Evolutionary conservation across 2,888 invertebrate genomes (phyloP), one percentile per base, ranked within the genome.

Genomic region (Ganaspis brasiliensis): DNA sequence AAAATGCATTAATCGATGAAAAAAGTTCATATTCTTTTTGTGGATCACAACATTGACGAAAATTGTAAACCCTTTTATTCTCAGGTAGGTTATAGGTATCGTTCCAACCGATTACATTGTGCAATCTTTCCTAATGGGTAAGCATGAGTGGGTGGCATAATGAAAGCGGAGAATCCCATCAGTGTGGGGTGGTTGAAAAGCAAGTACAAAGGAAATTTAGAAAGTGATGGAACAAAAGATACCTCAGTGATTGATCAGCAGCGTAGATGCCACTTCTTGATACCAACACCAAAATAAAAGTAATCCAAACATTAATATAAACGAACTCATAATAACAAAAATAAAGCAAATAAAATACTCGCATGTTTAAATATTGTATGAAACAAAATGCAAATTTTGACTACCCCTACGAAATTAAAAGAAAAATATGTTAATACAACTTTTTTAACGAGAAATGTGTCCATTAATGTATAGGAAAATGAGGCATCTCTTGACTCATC

Each of bases 201-300:
- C 81, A 79, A 19, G 84, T 88, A 89, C 87, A 89, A 87, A 88
- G 83, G 86, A 86, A 84, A 84, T 84, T 85, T 83, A 87, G 86
- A 87, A 86, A 87, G 85, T 83, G 81, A 76, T 83, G 84, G 89
- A 89, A 90, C 88, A 89, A 89, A 90, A 90, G 88, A 84, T 79
- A 78, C 82, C 80, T 76, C 84, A 82, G 84, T 89, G 89, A 90
- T 90, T 90, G 89, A 90, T 90, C 90, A 86, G 85, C 82, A 83
- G 84, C 86, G 82, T 87, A 89, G 87, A 88, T 89, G 83, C 84
- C 89, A 86, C 85, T 85, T 86, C 85, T 89, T 89, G 90, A 90
- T 90, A 89, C 81, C 82, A 82, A 85, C 84, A 84, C 83, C 83
- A 76, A 77, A 78, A 85, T 83, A 84, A 75, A 37, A 12, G 81